Base-by-base conservation (phyloP, 2,888 invertebrate species). In the Drosophila borealis region DNA sequence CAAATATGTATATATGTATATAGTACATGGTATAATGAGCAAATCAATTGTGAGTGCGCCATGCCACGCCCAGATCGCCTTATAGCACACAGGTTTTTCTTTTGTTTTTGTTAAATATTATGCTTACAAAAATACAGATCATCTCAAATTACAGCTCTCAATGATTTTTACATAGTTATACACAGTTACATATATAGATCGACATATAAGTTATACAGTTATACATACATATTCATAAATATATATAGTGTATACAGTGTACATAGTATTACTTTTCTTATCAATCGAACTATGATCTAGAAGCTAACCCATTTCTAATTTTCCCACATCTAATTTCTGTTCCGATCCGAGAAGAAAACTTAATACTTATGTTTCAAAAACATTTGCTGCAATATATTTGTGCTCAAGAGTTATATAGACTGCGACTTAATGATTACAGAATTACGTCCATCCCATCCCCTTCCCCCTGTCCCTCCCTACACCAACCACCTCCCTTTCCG, bases 51-150 rank as follows among this genome's bases (percentile, higher is more conserved):
- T 71, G 50, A 80, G 51, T 63, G 53, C 54, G 44, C 60, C 78
- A 62, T 63, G 56, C 65, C 80, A 76, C 70, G 64, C 60, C 66
- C 57, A 60, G 45, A 60, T 63, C 44, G 49, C 70, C 55, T 69
- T 56, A 62, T 54, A 53, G 29, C 49, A 60, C 60, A 57, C 29
- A 45, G 29, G 29, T 8, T 29, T 8, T 25, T 25, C 6, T 25
- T 29, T 29, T 6, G 25, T n/a, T 41, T 64, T 39, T 44, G 17
- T 65, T 78, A 78, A 74, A 83, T 87, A 85, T 73, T 82, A 83
- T 55, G 87, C 83, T 88, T 83, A 83, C 88, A 83, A 83, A 83
- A 83, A 83, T 83, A 83, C 83, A 88, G 83, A 88, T 83, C 83
- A 83, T 83, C 83, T 83, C 80, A 88, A 86, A 83, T 82, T 76